Conservation (phyloP, 2,888 invertebrate genomes). For the Endomychus coccineus region DNA sequence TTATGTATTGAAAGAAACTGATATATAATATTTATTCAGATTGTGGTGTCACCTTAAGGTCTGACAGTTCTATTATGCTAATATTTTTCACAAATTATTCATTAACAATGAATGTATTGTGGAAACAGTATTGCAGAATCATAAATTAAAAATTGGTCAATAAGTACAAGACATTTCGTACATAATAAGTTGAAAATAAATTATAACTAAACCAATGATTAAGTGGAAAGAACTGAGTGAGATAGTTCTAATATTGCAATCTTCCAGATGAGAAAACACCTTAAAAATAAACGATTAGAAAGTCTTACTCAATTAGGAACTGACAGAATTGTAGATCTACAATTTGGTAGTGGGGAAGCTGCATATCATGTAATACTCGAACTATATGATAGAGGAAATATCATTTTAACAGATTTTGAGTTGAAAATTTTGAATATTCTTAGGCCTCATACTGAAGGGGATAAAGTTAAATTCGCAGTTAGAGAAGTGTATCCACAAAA, state of each 20-base stretch:
- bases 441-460: conserved; percentile 85
- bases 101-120: no score
- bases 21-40: not conserved
- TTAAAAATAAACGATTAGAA: conserved; percentile 92
- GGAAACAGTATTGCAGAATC: no score
- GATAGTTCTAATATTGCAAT: conserved; percentile 11
- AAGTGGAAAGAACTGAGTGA: not conserved
- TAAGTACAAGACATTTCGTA: no score
- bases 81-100: no score
- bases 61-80: no score
- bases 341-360: conserved; percentile 90
- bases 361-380: conserved; percentile 94
- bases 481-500: conserved; percentile 85
- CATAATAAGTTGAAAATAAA: no score
- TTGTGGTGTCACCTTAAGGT: not conserved
- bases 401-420: conserved; percentile 86
- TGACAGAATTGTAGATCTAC: conserved; percentile 89
- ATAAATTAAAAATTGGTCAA: no score
- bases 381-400: conserved; percentile 92
- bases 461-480: conserved; percentile 85
- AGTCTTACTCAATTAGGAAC: conserved; percentile 77
- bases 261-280: conserved; percentile 83
- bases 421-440: conserved; percentile 89
- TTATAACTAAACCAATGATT: no score
- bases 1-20: conserved; percentile 9